Evolutionary conservation across 2,797 vertebrate species (phyloP).

Genomic region (Staurois parvus): DNA sequence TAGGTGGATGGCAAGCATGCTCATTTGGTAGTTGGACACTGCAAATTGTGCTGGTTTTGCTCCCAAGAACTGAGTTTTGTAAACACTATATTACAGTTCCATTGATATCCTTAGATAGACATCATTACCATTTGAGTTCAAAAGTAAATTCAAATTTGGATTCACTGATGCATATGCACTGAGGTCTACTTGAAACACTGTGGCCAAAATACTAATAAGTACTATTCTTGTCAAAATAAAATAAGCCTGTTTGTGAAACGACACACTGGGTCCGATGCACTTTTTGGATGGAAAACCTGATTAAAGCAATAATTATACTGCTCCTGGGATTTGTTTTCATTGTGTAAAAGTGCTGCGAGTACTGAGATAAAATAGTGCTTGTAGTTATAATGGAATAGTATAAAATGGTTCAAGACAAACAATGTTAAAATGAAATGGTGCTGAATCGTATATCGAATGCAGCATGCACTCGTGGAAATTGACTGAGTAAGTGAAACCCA

Average conservation of each 20-base stretch:
- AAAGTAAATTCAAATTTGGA: neutral
- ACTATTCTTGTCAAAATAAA: neutral
- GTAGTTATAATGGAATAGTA: neutral
- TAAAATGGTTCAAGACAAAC: neutral
- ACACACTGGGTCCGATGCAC: neutral
- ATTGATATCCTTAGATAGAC: neutral
- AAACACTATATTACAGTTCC: neutral
- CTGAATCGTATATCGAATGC: neutral
- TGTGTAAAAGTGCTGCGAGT: neutral
- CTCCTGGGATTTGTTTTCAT: neutral
- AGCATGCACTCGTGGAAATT: neutral
- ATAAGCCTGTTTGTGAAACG: neutral
- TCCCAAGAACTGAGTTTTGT: neutral
- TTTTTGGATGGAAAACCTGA: neutral
- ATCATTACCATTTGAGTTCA: neutral
- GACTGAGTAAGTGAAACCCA: neutral
- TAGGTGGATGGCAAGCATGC: neutral
- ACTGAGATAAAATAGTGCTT: neutral
- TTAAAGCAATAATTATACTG: neutral
- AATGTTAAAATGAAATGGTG: neutral
- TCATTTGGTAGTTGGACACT: neutral
- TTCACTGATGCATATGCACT: neutral
- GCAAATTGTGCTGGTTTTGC: neutral
- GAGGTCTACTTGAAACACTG: neutral
- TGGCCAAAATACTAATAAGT: neutral